Evolutionary conservation across 2,797 vertebrate genomes (phyloP).

Genomic region (Propithecus deckenii): DNA sequence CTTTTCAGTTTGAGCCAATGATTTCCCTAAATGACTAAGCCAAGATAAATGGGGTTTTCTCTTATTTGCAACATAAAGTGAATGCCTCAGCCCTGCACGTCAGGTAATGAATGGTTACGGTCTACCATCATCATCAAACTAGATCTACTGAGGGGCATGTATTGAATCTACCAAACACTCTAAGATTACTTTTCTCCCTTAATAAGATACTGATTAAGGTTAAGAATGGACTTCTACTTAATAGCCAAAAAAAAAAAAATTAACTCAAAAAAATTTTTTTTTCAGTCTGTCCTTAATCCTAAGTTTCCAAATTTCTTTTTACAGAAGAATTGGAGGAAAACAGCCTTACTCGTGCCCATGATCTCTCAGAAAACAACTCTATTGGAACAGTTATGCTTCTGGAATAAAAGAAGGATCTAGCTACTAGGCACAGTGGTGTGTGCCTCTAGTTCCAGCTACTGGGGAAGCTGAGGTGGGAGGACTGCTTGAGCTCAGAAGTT

Average conservation of each 20-base stretch:
- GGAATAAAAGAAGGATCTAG: not conserved
- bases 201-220: not conserved
- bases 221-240: constrained; percentile 19
- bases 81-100: not conserved
- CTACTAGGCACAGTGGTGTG: not conserved
- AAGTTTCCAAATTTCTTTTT: constrained; percentile 31
- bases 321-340: not conserved
- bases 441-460: not conserved
- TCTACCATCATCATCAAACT: not conserved
- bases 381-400: not conserved
- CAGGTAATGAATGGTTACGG: not conserved
- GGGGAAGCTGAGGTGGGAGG: not conserved
- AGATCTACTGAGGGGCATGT: not conserved
- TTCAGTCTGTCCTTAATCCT: not conserved
- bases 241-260: not conserved
- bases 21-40: constrained; percentile 5
- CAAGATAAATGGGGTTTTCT: not conserved
- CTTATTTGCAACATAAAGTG: not conserved
- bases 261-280: not conserved
- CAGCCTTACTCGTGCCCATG: not conserved
- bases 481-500: not conserved
- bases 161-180: not conserved
- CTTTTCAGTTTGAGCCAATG: constrained; percentile 26
- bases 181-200: not conserved
- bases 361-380: constrained; percentile 23